Conservation (phyloP, 2,888 invertebrate genomes). For the Caprella mutica region DNA sequence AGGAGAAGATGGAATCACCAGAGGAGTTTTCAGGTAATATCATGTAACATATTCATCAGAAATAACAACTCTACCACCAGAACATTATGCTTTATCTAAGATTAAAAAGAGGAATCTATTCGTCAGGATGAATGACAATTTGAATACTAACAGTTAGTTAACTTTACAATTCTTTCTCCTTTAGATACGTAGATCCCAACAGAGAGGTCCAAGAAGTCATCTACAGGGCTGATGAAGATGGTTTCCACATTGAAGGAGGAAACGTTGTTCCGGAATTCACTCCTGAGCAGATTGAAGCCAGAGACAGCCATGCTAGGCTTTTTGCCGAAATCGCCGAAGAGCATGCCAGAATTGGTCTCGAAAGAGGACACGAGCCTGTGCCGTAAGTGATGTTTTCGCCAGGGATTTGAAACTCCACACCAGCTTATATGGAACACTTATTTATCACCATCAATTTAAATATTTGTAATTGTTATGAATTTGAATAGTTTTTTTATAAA, state of each 20-base stretch:
- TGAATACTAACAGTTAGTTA: not conserved
- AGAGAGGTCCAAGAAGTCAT: constrained; percentile 29
- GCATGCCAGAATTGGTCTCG: constrained; percentile 25
- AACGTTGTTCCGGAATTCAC: constrained; percentile 27
- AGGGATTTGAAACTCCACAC: too few species aligned
- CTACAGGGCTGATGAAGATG: constrained; percentile 27
- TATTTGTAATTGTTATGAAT: too few species aligned
- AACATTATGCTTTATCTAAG: too few species aligned
- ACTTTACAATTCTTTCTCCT: not conserved
- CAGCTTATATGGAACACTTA: too few species aligned
- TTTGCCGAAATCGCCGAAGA: constrained; percentile 27
- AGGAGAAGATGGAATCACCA: constrained; percentile 29
- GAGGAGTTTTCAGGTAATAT: constrained; percentile 22
- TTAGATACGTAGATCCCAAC: constrained; percentile 28
- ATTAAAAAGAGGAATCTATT: too few species aligned
- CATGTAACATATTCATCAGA: not conserved
- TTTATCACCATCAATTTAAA: too few species aligned
- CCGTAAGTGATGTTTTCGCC: not conserved
- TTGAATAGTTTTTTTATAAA: too few species aligned
- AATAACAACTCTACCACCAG: not conserved
- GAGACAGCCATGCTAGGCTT: constrained; percentile 9
- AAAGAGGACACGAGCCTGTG: constrained; percentile 4
- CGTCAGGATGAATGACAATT: not conserved
- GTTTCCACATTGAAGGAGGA: constrained; percentile 29
- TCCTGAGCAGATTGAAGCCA: constrained; percentile 17